phyloP scores from a whole-genome alignment of 2,888 invertebrate species.

The Chaetogeoica ovagalla region DNA sequence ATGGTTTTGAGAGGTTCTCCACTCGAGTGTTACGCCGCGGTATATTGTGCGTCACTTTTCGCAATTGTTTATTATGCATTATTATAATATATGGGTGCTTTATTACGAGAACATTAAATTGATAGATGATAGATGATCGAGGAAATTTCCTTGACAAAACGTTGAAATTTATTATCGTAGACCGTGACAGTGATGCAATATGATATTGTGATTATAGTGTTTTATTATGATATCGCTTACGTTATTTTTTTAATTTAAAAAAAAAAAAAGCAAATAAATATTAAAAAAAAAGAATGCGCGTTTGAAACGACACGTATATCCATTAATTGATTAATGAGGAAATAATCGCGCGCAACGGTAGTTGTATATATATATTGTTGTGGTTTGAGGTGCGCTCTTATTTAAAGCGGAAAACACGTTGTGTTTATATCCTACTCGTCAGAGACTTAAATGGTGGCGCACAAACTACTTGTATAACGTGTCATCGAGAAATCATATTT shows the following conservation, averaged over 20 bases:
- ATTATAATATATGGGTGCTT: background rate
- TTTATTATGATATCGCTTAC: background rate
- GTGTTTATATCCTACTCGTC: constrained; percentile 1
- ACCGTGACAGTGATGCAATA: background rate
- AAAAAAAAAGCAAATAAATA: constrained; percentile 10
- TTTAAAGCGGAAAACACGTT: constrained; percentile 48
- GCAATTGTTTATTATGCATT: background rate
- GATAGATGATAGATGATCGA: background rate
- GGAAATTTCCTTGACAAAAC: constrained; percentile 28
- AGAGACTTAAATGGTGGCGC: constrained; percentile 39
- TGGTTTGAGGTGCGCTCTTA: constrained; percentile 24
- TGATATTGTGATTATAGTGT: no score
- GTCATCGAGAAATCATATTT: constrained; percentile 3
- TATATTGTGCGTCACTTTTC: background rate
- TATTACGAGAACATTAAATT: background rate
- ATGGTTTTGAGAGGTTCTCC: no score
- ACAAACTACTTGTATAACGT: constrained; percentile 10
- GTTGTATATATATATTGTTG: background rate
- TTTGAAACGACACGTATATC: background rate
- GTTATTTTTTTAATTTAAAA: background rate
- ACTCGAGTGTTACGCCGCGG: no score
- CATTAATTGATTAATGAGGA: constrained; percentile 43
- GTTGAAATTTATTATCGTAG: constrained; percentile 9
- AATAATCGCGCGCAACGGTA: constrained; percentile 20
- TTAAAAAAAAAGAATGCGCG: background rate